Percentiles rank a stretch among this genome's conserved stretches.
Conservation (phyloP, 2,888 invertebrate species). For the Synanthedon vespiformis region DNA sequence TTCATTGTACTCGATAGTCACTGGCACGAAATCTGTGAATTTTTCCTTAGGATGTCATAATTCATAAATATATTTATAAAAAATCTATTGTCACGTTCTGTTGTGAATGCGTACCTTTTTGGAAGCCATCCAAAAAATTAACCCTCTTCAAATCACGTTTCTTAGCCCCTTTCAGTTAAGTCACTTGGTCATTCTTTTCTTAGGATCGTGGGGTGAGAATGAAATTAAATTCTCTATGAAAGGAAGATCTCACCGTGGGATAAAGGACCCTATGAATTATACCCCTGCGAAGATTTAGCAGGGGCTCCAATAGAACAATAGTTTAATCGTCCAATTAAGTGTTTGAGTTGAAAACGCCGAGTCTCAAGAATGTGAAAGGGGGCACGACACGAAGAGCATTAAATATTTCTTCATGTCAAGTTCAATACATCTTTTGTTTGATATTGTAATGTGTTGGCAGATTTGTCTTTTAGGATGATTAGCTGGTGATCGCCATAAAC, state of each 20-base stretch:
- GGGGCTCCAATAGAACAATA: conserved; percentile 54
- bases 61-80: not conserved
- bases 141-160: conserved; percentile 22
- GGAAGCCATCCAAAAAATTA: conserved; percentile 2
- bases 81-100: not conserved
- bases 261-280: conserved; percentile 64
- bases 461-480: not conserved
- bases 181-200: conserved; percentile 64
- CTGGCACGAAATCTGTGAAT: too few relatives aligned
- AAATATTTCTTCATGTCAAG: conserved; percentile 8
- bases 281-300: conserved; percentile 39
- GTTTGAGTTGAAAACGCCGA: conserved; percentile 37
- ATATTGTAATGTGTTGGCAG: not conserved
- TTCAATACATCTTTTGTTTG: not conserved
- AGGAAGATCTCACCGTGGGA: conserved; percentile 52
- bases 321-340: conserved; percentile 67
- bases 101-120: conserved; percentile 2
- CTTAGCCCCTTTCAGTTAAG: conserved; percentile 35
- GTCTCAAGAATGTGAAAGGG: conserved; percentile 24
- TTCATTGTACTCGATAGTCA: too few relatives aligned
- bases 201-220: conserved; percentile 56
- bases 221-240: conserved; percentile 68
- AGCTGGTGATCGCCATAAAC: too few relatives aligned
- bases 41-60: not conserved
- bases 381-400: conserved; percentile 5